These are phyloP conservation scores for Nomada goodeniana DNA, from an alignment of 2,888 invertebrate species.

Conservation along the genomic window DNA sequence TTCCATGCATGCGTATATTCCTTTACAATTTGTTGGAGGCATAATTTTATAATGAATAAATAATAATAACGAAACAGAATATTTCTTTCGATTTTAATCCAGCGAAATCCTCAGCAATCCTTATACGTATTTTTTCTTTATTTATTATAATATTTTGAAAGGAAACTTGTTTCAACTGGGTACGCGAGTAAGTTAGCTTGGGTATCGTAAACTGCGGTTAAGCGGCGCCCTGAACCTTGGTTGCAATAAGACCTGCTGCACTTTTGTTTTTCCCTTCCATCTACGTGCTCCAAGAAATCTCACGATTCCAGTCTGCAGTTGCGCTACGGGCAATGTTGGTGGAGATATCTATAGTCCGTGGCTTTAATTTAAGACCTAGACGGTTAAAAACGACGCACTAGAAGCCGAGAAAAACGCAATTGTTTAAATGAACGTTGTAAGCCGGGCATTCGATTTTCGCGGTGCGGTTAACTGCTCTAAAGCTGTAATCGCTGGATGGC, in stretches of 20 bases:
- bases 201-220: constrained; percentile 11
- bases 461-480: too few species aligned
- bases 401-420: too few species aligned
- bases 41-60: constrained; percentile 83
- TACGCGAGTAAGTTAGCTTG: too few species aligned
- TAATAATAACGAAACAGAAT: constrained; percentile 72
- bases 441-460: too few species aligned
- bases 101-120: background rate
- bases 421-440: too few species aligned
- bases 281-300: background rate
- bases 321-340: constrained; percentile 5
- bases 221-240: background rate
- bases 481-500: too few species aligned
- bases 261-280: constrained; percentile 4
- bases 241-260: background rate
- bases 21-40: constrained; percentile 81
- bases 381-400: too few species aligned
- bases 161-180: too few species aligned
- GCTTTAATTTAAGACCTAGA: too few species aligned
- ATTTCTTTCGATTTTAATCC: background rate
- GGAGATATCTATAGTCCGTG: too few species aligned
- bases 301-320: background rate
- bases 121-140: background rate
- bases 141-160: background rate
- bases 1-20: constrained; percentile 69